A percentile compares a stretch with the other conserved stretches of the same genome.
Evolutionary conservation across 1,140 invertebrate genomes (phyloP).

Genomic region (Cotesia chilonis): DNA sequence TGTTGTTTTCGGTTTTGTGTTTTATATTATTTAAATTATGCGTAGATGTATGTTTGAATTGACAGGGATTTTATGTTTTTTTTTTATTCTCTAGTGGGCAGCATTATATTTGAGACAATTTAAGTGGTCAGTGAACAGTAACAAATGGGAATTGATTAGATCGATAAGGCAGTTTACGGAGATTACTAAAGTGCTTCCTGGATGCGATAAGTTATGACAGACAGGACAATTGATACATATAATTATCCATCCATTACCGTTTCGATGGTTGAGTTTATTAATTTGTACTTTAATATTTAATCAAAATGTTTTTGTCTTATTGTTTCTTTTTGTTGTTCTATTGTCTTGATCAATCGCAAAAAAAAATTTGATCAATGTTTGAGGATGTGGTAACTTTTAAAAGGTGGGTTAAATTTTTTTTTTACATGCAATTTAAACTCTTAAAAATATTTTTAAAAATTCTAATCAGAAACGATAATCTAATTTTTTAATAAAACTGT

Average conservation of each 20-base stretch:
- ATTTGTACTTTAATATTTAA: neutral
- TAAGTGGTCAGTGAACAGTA: constrained; percentile 20
- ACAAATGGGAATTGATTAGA: constrained; percentile 26
- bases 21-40: too few relatives aligned
- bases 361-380: too few relatives aligned
- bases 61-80: neutral
- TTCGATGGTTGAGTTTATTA: neutral
- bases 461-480: too few relatives aligned
- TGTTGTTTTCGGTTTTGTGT: too few relatives aligned
- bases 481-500: too few relatives aligned
- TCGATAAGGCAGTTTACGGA: constrained; percentile 5
- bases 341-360: too few relatives aligned
- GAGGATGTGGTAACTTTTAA: too few relatives aligned
- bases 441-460: too few relatives aligned
- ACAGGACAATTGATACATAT: constrained; percentile 22
- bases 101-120: neutral
- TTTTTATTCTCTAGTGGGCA: neutral
- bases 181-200: constrained; percentile 18
- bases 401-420: too few relatives aligned
- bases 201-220: constrained; percentile 18
- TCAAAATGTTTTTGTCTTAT: constrained; percentile 7
- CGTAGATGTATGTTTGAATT: too few relatives aligned
- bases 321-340: too few relatives aligned
- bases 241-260: constrained; percentile 25
- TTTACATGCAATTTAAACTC: too few relatives aligned